Evolutionary conservation across 2,888 invertebrate species (phyloP).

Genomic region (Helobdella robusta): DNA sequence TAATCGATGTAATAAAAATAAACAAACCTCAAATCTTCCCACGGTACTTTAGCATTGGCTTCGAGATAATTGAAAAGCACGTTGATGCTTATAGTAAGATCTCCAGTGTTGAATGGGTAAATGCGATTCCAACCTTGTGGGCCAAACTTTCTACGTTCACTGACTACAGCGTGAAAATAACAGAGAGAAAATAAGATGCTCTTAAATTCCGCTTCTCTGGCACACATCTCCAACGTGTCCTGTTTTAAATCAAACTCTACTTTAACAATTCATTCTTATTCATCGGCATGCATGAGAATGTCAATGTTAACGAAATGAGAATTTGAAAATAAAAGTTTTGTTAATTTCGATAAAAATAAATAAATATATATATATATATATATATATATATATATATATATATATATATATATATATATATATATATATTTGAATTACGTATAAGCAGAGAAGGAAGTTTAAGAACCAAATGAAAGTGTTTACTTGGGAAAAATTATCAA

Average conservation of each 20-base stretch:
- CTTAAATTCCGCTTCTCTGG: slow-evolving; percentile 90
- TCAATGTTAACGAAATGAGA: no score
- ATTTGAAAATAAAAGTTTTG: no score
- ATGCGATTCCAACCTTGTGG: slow-evolving; percentile 69
- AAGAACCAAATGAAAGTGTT: background rate
- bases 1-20: no score
- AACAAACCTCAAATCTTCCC: slow-evolving; percentile 68
- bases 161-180: slow-evolving; percentile 92
- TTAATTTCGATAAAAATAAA: no score
- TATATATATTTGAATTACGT: no score
- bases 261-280: no score
- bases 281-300: no score
- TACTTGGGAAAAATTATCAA: slow-evolving; percentile 82
- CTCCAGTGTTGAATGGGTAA: slow-evolving; percentile 88
- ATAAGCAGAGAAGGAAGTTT: no score
- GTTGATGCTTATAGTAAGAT: slow-evolving; percentile 83
- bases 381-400: no score
- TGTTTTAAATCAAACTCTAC: no score
- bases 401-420: no score
- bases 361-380: no score
- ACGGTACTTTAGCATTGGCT: slow-evolving; percentile 78
- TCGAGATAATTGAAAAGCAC: slow-evolving; percentile 88
- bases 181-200: slow-evolving; percentile 75
- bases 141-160: slow-evolving; percentile 85
- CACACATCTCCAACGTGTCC: slow-evolving; percentile 87